Evolutionary conservation across 1,140 invertebrate species (phyloP).

Genomic region (Brachionus koreanus): DNA sequence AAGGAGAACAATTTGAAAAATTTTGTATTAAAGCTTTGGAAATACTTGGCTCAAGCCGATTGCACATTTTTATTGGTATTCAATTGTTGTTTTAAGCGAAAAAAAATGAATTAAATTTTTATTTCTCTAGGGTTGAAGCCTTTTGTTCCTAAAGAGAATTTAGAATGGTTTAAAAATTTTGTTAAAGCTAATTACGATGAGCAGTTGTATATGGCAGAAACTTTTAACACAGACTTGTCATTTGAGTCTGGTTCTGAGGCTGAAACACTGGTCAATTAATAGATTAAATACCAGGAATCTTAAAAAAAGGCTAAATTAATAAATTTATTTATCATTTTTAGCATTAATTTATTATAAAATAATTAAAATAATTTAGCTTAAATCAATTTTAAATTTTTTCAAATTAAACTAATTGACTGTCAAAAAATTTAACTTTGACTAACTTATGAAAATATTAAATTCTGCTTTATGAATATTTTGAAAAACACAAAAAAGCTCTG

Average conservation of each 20-base stretch:
- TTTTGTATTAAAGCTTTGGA: slow-evolving; percentile 19
- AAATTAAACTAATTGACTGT: too few relatives aligned
- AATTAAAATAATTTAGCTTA: too few relatives aligned
- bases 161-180: slow-evolving; percentile 33
- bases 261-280: neutral
- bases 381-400: too few relatives aligned
- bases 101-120: neutral
- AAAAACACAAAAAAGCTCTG: too few relatives aligned
- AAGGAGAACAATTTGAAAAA: slow-evolving; percentile 21
- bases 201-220: neutral
- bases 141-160: slow-evolving; percentile 19
- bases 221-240: neutral
- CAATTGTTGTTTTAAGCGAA: neutral
- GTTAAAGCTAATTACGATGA: slow-evolving; percentile 12
- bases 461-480: too few relatives aligned
- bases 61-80: slow-evolving; percentile 22
- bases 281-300: neutral
- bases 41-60: neutral
- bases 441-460: too few relatives aligned
- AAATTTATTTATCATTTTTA: too few relatives aligned
- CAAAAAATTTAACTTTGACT: too few relatives aligned
- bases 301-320: too few relatives aligned
- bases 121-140: neutral
- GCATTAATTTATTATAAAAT: too few relatives aligned
- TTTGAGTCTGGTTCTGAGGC: neutral